These are phyloP conservation scores for Phalangium opilio DNA, from an alignment of 2,888 invertebrate species.

Conservation along the genomic window DNA sequence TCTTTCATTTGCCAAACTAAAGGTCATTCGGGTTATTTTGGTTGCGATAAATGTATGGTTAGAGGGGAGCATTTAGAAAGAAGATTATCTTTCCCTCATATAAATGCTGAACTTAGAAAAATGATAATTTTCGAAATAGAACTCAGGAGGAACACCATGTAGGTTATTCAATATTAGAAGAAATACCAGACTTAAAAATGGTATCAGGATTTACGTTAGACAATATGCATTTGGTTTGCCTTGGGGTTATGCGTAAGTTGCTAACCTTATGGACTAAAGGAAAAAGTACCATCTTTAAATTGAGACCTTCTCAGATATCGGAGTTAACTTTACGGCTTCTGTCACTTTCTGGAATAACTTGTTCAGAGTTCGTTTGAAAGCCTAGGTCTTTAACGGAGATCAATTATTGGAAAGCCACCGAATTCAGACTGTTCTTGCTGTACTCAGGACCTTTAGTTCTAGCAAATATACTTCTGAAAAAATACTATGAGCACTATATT, in stretches of 20 bases:
- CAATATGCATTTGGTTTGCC: conserved; percentile 26
- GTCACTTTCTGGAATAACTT: not conserved
- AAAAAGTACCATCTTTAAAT: not conserved
- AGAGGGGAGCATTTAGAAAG: too few species aligned
- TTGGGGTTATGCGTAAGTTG: conserved; percentile 25
- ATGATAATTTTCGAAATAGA: conserved; percentile 13
- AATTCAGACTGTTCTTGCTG: conserved; percentile 21
- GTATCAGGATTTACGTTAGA: conserved; percentile 24
- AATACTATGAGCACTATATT: conserved; percentile 20
- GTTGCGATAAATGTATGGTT: too few species aligned
- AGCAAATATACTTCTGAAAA: conserved; percentile 11
- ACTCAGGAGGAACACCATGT: conserved; percentile 20
- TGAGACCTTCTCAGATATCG: too few species aligned
- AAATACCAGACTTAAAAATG: conserved; percentile 8
- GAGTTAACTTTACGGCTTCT: too few species aligned
- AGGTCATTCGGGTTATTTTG: too few species aligned
- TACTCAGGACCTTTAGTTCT: conserved; percentile 23
- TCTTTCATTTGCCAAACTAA: too few species aligned
- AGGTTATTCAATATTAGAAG: conserved; percentile 17
- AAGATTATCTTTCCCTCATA: too few species aligned
- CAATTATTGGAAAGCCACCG: conserved; percentile 24
- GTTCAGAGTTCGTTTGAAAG: conserved; percentile 22
- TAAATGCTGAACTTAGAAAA: conserved; percentile 2
- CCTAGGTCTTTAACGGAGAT: conserved; percentile 21
- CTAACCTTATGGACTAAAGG: conserved; percentile 23